These are phyloP conservation scores for Lysiphlebus fabarum DNA, from an alignment of 1,140 invertebrate species.

Conservation along the genomic window DNA sequence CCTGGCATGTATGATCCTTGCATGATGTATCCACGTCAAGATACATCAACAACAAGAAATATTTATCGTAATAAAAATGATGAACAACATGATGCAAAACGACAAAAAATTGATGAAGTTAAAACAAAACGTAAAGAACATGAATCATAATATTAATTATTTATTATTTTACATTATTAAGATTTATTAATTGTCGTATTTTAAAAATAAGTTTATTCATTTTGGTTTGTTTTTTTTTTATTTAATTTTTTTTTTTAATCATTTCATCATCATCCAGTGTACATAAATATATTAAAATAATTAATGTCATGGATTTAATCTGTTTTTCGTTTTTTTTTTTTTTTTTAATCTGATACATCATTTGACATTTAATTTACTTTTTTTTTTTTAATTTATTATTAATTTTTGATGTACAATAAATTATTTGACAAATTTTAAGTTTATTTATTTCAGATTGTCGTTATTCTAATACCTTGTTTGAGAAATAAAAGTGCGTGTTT, in stretches of 20 bases:
- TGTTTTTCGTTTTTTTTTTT: background rate
- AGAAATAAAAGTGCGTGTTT: no score
- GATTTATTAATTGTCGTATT: constrained; percentile 10
- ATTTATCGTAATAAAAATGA: no score
- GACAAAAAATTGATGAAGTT: no score
- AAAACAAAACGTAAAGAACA: background rate
- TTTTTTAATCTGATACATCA: background rate
- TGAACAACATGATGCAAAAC: no score
- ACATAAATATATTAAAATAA: constrained; percentile 17
- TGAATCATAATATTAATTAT: background rate
- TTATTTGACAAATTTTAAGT: background rate
- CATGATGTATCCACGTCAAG: no score
- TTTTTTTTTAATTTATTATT: constrained; percentile 19
- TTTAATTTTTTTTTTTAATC: no score
- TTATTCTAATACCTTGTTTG: no score
- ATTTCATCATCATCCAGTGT: constrained; percentile 3
- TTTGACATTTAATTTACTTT: constrained; percentile 14
- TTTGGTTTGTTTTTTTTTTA: no score
- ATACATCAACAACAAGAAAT: no score
- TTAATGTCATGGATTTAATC: constrained; percentile 9
- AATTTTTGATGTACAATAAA: background rate
- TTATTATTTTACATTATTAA: background rate
- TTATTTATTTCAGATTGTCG: no score
- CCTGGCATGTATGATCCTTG: no score
- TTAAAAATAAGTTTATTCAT: constrained; percentile 9